Base-by-base conservation (phyloP, 2,797 vertebrate genomes). In the Girardinus metallicus region DNA sequence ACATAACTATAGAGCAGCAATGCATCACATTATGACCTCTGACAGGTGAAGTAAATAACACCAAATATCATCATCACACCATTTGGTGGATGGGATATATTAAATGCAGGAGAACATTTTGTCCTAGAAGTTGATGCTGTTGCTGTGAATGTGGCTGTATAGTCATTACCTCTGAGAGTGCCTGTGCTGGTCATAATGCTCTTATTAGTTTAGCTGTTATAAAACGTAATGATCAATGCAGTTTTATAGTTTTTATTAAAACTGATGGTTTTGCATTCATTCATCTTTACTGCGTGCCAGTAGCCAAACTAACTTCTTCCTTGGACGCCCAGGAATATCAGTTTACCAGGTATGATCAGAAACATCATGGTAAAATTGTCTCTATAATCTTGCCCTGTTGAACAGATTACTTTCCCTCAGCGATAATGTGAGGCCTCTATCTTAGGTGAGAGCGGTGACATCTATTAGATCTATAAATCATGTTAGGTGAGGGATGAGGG, bases 381-480 rank as follows among this genome's bases (percentile, higher is more conserved):
- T 87, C 83, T 79, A 84, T 78, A 84, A 83, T 91, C 85, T 51
- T 74, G 84, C 83, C 85, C 88, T 83, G 87, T 91, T 85, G 83
- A 93, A 88, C 43, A 39, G 81, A 92, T 88, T 88, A 92, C 90
- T 92, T 91, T 93, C 85, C 84, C 87, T 91, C 87, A 43, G 87
- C 80, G 88, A 91, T 90, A 88, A 93, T 88, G 84, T 88, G 90
- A 91, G 88, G 92, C 90, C 88, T 91, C 91, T 90, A 89, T 93
- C 90, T 91, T 75, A 86, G 87, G 85, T 76, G 41, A 84, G 87
- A 88, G 91, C 79, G 73, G 83, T 88, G 90, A 93, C 81, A 87
- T 92, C 91, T 94, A 93, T 95, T 94, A 94, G 93, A 93, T 91
- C 91, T 90, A 94, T 94, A 94, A 95, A 94, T 95, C 94, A 95